A percentile compares a stretch with the other conserved stretches of the same genome.
Conservation (phyloP, 2,113 vertebrate species). For the Actenoides lindsayi region DNA sequence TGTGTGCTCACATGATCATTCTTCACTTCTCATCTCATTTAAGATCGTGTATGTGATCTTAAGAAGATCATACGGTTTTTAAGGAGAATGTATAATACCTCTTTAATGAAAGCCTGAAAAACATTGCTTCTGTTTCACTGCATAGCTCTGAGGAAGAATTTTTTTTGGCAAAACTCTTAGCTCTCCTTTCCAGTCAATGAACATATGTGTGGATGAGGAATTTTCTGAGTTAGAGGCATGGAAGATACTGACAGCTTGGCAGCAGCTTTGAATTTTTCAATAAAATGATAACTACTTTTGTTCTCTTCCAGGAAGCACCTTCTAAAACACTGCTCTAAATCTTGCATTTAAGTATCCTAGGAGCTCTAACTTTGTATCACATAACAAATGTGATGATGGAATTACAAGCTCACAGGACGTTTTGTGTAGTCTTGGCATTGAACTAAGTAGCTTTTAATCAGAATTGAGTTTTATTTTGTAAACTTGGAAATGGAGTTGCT, state of each 20-base stretch:
- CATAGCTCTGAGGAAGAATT: background rate
- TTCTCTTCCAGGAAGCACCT: background rate
- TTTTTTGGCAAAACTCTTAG: background rate
- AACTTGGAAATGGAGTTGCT: background rate
- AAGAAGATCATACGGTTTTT: background rate
- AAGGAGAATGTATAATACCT: background rate
- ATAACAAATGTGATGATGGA: background rate
- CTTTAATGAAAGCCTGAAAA: background rate
- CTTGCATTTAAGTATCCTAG: background rate
- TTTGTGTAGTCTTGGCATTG: background rate
- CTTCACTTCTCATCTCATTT: background rate
- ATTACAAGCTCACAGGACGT: background rate
- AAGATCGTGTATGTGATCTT: fast-evolving
- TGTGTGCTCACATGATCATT: background rate
- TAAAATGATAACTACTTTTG: background rate
- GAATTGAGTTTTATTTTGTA: background rate
- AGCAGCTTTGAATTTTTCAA: slow-evolving; percentile 1
- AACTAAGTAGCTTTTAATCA: background rate
- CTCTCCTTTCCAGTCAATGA: slow-evolving; percentile 19
- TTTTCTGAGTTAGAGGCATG: slow-evolving; percentile 30
- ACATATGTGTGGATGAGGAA: background rate
- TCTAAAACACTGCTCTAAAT: background rate
- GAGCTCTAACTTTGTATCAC: background rate
- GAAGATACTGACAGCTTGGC: slow-evolving; percentile 26
- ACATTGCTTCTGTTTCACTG: background rate